phyloP scores from a whole-genome alignment of 1,140 invertebrate genomes.

The Tenebrio molitor region DNA sequence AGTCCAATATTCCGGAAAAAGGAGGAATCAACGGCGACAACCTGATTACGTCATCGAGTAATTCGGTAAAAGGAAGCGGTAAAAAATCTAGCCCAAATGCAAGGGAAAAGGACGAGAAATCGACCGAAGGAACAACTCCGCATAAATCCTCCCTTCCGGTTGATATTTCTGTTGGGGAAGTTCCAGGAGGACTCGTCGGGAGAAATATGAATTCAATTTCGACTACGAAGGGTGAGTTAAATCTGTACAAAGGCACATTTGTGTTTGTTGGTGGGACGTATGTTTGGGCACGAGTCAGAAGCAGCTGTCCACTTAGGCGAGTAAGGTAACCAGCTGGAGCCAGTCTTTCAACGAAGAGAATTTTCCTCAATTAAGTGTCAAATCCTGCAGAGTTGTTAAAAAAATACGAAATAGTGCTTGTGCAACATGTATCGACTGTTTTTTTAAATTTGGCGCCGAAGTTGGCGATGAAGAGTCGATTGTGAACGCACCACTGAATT shows the following conservation, averaged over 20 bases:
- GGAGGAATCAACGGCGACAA: background rate
- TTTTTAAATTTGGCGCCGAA: too few species aligned
- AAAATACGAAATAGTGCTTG: too few species aligned
- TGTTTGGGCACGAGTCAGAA: too few species aligned
- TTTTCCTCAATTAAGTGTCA: too few species aligned
- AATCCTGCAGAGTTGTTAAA: too few species aligned
- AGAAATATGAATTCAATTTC: slow-evolving; percentile 18
- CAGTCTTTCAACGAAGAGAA: too few species aligned
- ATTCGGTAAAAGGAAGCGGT: slow-evolving; percentile 12
- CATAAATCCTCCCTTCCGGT: slow-evolving; percentile 14
- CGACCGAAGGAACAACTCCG: background rate
- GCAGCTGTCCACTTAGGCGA: too few species aligned
- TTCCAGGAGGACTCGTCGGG: background rate
- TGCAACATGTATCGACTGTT: too few species aligned
- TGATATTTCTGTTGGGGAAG: background rate
- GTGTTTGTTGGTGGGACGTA: too few species aligned
- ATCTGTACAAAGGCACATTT: background rate
- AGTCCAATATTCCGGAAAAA: slow-evolving; percentile 2
- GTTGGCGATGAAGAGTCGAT: too few species aligned
- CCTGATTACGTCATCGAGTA: slow-evolving; percentile 18
- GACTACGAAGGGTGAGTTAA: slow-evolving; percentile 6
- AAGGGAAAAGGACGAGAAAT: background rate
- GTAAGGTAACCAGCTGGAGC: too few species aligned
- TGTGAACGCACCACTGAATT: too few species aligned
- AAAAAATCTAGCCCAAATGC: slow-evolving; percentile 16